Percentiles rank a stretch among this genome's conserved stretches.
Conservation (phyloP, 2,113 vertebrate genomes). For the Thermophis baileyi region DNA sequence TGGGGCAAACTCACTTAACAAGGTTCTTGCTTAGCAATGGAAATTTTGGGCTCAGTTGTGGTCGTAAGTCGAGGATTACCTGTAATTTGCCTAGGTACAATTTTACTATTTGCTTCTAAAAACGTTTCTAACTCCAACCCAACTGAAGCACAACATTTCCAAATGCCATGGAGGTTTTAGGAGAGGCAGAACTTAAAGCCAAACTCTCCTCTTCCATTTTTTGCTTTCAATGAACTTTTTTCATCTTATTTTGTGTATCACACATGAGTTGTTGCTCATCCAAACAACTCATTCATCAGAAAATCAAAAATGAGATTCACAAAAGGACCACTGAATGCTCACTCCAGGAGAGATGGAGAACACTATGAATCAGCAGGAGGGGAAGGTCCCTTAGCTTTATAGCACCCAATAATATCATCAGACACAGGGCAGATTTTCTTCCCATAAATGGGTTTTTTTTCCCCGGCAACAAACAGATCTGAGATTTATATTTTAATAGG, state of each 20-base stretch:
- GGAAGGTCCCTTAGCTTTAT: neutral
- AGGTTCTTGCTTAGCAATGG: no score
- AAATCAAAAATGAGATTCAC: neutral
- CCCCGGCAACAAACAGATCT: neutral
- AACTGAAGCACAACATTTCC: neutral
- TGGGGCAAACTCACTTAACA: neutral
- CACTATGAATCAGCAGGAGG: neutral
- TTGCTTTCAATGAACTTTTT: neutral
- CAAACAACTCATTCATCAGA: neutral
- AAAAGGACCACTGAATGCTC: neutral
- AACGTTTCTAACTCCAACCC: neutral
- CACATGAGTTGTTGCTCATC: neutral
- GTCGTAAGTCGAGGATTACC: neutral
- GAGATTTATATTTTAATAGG: neutral
- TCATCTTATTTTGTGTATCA: neutral
- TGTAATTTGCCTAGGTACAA: neutral
- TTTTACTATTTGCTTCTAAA: neutral
- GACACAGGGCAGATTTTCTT: neutral
- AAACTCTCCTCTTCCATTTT: neutral
- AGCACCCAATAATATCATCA: neutral
- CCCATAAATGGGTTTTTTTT: conserved; percentile 2
- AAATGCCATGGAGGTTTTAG: neutral
- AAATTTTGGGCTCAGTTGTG: neutral
- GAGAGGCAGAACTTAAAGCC: neutral
- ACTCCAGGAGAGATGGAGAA: neutral